Conservation (phyloP, 1,140 invertebrate species). For the Neotoxoptera formosana region DNA sequence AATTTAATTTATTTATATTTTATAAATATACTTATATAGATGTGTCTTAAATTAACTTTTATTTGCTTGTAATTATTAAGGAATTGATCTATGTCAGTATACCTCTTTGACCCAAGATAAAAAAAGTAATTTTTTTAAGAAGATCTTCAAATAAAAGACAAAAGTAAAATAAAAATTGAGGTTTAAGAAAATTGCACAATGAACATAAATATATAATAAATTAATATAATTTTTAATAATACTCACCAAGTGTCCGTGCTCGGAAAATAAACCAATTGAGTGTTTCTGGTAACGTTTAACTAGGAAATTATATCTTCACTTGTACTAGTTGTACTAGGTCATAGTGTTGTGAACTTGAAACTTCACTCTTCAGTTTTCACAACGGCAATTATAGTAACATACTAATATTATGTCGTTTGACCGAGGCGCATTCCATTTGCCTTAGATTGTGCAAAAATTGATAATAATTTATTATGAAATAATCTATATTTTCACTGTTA, state of each 20-base stretch:
- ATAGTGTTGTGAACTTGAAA: slow-evolving; percentile 1
- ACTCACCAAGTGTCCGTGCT: not conserved
- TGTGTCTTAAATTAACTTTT: not conserved
- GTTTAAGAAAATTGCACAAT: not conserved
- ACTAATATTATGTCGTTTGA: not conserved
- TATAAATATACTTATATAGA: no score
- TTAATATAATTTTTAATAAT: not conserved
- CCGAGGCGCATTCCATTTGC: not conserved
- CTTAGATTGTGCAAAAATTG: not conserved
- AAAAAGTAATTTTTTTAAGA: not conserved
- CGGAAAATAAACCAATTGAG: not conserved
- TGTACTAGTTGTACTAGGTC: not conserved
- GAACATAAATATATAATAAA: not conserved
- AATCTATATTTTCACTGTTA: not conserved
- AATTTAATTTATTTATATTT: not conserved
- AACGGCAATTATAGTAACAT: not conserved
- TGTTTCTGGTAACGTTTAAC: not conserved
- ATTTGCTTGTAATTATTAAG: not conserved
- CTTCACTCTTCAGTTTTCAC: not conserved
- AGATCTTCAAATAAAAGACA: not conserved
- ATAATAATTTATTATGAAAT: not conserved
- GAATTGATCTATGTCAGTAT: not conserved
- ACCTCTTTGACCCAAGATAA: not conserved
- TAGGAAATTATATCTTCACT: not conserved
- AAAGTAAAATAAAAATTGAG: not conserved